Evolutionary conservation across 2,113 vertebrate genomes (phyloP).

Genomic region (Neotoma lepida): DNA sequence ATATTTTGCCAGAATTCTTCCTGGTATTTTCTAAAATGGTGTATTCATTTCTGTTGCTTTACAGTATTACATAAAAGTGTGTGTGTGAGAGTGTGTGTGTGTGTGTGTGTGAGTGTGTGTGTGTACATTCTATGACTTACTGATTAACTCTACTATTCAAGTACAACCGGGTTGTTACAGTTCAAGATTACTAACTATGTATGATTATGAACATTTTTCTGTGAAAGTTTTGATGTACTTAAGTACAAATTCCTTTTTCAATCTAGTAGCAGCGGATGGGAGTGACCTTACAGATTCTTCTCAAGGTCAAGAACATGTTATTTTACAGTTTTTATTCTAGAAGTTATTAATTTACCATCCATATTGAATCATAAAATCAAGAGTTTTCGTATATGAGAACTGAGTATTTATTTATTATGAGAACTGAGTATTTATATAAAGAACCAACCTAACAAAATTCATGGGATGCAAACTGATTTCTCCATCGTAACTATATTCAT

Average conservation of each 20-base stretch:
- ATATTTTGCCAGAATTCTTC: background rate
- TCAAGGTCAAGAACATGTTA: background rate
- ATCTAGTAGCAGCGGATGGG: background rate
- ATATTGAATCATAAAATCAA: background rate
- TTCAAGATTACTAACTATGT: background rate
- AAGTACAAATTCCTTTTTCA: background rate
- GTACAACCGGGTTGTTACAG: background rate
- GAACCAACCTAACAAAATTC: background rate
- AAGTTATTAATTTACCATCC: background rate
- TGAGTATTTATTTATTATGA: background rate
- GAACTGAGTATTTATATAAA: background rate
- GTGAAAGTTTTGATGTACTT: background rate
- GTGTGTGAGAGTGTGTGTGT: background rate
- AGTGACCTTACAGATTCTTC: background rate
- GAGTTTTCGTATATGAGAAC: background rate
- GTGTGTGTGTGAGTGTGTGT: background rate
- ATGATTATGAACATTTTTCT: background rate
- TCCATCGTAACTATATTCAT: background rate
- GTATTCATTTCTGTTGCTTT: slow-evolving; percentile 2
- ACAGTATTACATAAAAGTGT: background rate
- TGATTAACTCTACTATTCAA: background rate
- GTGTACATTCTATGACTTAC: background rate
- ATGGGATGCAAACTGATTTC: background rate
- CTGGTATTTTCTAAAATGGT: background rate
- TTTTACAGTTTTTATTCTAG: background rate